phyloP scores from a whole-genome alignment of 2,797 vertebrate species.

The Hippoglossus hippoglossus region DNA sequence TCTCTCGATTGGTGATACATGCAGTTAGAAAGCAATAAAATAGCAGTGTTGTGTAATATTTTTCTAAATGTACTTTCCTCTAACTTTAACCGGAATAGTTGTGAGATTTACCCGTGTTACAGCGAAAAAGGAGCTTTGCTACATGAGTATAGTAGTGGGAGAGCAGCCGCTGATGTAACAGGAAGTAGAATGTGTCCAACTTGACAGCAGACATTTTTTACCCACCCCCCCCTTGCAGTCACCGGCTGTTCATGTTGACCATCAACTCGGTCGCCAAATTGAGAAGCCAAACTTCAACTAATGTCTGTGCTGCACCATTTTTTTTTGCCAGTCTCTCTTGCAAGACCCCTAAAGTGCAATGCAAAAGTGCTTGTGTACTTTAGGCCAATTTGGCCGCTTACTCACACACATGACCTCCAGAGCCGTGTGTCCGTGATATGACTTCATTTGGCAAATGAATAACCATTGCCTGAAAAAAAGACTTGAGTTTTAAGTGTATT shows the following conservation, averaged over 20 bases:
- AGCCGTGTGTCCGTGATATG: neutral
- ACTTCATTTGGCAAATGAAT: neutral
- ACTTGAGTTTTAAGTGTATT: neutral
- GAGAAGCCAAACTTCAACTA: too few species aligned
- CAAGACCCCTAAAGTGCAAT: neutral
- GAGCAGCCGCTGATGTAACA: neutral
- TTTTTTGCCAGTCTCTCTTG: neutral
- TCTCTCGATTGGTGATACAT: neutral
- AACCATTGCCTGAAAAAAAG: neutral
- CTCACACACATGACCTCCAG: neutral
- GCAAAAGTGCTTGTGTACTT: neutral
- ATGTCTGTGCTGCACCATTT: too few species aligned
- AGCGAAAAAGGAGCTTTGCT: too few species aligned
- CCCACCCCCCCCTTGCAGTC: neutral
- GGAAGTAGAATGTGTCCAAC: neutral
- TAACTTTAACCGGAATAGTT: too few species aligned
- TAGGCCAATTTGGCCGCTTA: neutral
- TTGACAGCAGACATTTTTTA: neutral
- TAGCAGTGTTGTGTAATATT: too few species aligned
- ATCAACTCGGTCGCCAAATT: neutral
- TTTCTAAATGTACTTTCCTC: too few species aligned
- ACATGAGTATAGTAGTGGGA: too few species aligned
- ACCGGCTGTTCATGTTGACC: neutral
- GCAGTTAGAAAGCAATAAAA: too few species aligned
- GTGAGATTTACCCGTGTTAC: too few species aligned